These are phyloP conservation scores for Diadegma fenestrale DNA, from an alignment of 2,888 invertebrate genomes.

Conservation along the genomic window DNA sequence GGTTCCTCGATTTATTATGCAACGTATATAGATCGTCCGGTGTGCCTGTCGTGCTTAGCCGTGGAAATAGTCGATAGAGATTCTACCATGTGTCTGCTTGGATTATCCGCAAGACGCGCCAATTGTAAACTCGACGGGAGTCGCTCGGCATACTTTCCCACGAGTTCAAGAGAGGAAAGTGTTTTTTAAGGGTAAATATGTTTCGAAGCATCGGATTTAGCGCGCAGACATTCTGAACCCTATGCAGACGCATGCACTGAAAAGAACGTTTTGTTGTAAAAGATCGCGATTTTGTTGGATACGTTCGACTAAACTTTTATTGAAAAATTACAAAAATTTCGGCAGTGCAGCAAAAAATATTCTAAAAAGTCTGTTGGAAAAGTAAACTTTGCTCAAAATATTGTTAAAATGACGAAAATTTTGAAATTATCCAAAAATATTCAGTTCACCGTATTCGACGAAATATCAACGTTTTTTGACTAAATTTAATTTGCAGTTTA, in stretches of 20 bases:
- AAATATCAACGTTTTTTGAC: no score
- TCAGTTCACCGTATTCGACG: no score
- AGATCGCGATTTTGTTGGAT: no score
- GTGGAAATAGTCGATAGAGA: background rate
- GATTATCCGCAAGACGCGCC: background rate
- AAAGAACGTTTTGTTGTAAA: no score
- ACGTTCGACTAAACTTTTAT: no score
- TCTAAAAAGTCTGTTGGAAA: no score
- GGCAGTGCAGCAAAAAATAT: no score
- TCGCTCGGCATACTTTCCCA: conserved; percentile 11
- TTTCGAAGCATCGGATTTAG: background rate
- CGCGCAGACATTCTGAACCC: background rate
- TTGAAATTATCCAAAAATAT: no score
- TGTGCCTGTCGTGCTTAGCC: background rate
- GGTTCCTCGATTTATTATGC: background rate
- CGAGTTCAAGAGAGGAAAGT: conserved; percentile 17
- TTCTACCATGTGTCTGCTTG: background rate
- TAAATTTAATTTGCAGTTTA: no score
- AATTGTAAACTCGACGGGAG: conserved; percentile 29
- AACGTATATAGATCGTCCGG: conserved; percentile 1
- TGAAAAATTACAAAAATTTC: no score
- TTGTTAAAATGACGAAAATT: no score
- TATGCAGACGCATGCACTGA: background rate
- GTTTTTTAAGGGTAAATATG: background rate
- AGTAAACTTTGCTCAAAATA: no score